Percentiles rank a stretch among this genome's conserved stretches.
These are phyloP conservation scores for Cheilosia pagana DNA, from an alignment of 2,888 invertebrate species.

Conservation along the genomic window DNA sequence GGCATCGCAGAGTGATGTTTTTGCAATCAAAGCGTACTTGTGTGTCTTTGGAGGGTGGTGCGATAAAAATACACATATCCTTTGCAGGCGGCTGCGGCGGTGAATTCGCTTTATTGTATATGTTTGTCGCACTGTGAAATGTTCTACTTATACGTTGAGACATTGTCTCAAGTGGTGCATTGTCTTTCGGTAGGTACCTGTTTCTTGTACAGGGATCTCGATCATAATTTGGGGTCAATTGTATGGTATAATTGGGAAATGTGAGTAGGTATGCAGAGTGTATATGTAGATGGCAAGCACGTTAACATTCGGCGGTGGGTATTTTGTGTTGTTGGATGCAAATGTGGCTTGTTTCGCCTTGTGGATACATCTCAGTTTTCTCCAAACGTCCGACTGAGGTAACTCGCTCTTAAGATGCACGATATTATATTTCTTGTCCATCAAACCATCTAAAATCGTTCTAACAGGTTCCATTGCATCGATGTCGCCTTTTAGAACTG, in stretches of 20 bases:
- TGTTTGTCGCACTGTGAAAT: neutral
- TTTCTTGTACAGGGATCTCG: neutral
- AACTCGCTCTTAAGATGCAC: no score
- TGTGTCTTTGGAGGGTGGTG: neutral
- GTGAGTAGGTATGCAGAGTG: neutral
- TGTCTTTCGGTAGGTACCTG: neutral
- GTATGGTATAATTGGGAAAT: neutral
- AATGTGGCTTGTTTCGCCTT: no score
- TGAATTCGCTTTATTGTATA: neutral
- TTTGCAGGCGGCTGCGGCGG: neutral
- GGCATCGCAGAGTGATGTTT: slow-evolving; percentile 14
- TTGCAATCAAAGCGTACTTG: slow-evolving; percentile 14
- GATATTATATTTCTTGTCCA: no score
- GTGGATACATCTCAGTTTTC: no score
- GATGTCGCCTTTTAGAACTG: no score
- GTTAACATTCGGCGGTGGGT: neutral
- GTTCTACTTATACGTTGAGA: neutral
- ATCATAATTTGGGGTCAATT: neutral
- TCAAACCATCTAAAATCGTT: no score
- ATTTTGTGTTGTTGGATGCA: no score
- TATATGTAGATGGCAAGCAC: neutral
- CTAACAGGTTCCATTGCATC: no score
- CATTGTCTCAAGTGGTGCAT: slow-evolving; percentile 38
- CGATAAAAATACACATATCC: neutral
- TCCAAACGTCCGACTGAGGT: no score